Base-by-base conservation (phyloP, 2,888 invertebrate genomes). In the Baccha elongata region DNA sequence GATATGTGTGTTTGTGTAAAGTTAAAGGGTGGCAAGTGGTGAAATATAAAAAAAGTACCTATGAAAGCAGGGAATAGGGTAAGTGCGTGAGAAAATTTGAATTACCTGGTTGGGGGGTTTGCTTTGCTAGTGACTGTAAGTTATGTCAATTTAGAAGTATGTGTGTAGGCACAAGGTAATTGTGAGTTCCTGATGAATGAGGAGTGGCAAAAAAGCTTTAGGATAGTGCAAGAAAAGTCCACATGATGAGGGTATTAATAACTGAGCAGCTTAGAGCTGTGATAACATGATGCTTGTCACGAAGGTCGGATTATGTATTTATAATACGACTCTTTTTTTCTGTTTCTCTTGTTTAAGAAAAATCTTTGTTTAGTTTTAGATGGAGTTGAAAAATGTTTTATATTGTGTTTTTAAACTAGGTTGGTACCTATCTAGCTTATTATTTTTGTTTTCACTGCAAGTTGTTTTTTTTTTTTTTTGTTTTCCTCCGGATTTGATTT, bases 1-100 rank as follows among this genome's bases (percentile, higher is more conserved):
- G 35, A 52, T 26, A 32, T 40, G 40, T 50, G 13, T 42, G 13
- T 65, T 15, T 65, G 52, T 37, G n/a, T 13, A n/a, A 50, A 58
- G 15, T 10, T 10, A 42, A 62, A 44, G 68, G 60, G 60, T 44
- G 60, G 44, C 60, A 60, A 17, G 37, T 35, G 75, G 67, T 37
- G 42, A 60, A 32, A 53, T 44, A 52, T 67, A 53, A 68, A 64
- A 37, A 50, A 50, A 68, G 26, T 60, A n/a, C n/a, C n/a, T n/a
- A 42, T 62, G 72, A 76, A 35, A 52, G 50, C 48, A 32, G 17
- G 40, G 48, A 58, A 62, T 73, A 67, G 60, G 72, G 72, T 72
- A 73, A 78, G 72, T 78, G 83, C 83, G 83, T 83, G 78, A 78
- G 78, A 83, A 76, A 78, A 78, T 78, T 72, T 60, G 78, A 73